Conservation (phyloP, 53 echinoderm and acorn worm species). For the Mesocentrotus franciscanus region DNA sequence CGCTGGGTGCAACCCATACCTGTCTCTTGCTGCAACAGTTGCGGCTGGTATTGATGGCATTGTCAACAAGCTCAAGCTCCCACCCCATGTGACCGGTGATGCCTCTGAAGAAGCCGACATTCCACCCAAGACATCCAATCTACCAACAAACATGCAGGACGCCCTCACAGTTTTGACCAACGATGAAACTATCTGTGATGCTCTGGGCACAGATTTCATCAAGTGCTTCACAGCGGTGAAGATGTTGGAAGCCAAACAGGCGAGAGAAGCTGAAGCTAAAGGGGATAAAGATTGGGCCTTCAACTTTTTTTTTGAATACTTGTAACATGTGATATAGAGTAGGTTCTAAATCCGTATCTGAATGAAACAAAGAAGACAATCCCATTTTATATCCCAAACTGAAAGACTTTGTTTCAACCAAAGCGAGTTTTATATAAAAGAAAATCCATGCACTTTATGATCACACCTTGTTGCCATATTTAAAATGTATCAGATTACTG, state of each 20-base stretch:
- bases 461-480: too few species aligned
- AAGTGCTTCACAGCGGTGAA: constrained; percentile 63
- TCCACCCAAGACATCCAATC: constrained; percentile 38
- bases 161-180: constrained; percentile 68
- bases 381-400: too few species aligned
- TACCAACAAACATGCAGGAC: constrained; percentile 66
- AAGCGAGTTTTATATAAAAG: too few species aligned
- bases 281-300: constrained; percentile 63
- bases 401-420: too few species aligned
- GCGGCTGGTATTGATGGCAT: constrained; percentile 86
- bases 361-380: too few species aligned
- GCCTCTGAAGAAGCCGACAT: constrained; percentile 42
- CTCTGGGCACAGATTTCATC: constrained; percentile 72
- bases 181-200: constrained; percentile 70
- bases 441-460: too few species aligned
- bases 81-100: constrained; percentile 47
- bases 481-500: too few species aligned
- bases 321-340: not conserved
- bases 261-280: constrained; percentile 56
- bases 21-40: constrained; percentile 74
- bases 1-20: constrained; percentile 78
- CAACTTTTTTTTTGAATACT: constrained; percentile 37
- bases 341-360: not conserved
- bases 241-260: constrained; percentile 52
- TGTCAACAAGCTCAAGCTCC: constrained; percentile 61